Conservation (phyloP, 2,797 vertebrate genomes). For the Lateolabrax maculatus region DNA sequence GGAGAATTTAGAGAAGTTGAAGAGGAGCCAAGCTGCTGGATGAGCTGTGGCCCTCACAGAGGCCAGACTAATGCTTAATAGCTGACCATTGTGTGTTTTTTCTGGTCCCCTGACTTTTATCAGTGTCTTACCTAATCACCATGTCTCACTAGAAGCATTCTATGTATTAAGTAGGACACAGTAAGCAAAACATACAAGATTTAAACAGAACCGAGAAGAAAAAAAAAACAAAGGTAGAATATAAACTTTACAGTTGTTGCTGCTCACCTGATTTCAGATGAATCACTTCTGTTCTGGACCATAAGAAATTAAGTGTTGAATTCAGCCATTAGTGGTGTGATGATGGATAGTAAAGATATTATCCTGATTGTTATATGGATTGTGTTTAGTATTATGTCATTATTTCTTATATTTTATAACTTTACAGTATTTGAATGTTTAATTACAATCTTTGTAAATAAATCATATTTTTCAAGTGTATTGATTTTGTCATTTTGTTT, state of each 20-base stretch:
- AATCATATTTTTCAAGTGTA: neutral
- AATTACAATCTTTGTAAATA: slow-evolving; percentile 1
- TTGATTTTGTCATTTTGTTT: neutral
- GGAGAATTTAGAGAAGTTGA: neutral
- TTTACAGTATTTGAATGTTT: neutral
- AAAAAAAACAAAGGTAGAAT: too few relatives aligned
- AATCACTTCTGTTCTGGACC: neutral
- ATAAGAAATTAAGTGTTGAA: neutral
- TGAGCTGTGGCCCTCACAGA: neutral
- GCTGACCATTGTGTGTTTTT: neutral
- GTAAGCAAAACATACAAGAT: neutral
- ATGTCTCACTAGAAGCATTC: neutral
- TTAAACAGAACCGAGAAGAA: neutral
- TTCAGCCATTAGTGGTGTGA: neutral
- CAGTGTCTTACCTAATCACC: neutral
- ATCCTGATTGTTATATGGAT: neutral
- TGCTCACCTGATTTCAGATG: neutral
- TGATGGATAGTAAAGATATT: neutral
- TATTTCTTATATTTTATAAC: neutral
- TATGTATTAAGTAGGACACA: neutral
- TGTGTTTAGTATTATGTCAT: neutral
- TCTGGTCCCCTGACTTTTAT: neutral
- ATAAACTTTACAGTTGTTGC: neutral
- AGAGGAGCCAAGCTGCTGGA: slow-evolving; percentile 3
- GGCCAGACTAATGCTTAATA: slow-evolving; percentile 6